phyloP scores from a whole-genome alignment of 2,888 invertebrate species.

The Amaurobius ferox region DNA sequence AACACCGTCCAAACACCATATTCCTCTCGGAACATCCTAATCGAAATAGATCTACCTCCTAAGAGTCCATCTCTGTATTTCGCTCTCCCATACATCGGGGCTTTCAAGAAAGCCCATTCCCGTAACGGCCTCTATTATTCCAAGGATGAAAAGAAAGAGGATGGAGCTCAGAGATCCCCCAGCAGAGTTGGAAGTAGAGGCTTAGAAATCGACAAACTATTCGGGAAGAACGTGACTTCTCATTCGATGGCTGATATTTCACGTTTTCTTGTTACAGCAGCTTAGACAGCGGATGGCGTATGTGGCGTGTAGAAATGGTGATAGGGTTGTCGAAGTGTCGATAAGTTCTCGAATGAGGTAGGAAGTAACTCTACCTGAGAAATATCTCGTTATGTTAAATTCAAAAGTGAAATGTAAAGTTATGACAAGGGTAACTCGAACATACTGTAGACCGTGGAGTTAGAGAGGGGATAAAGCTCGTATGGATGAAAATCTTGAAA shows the following conservation, averaged over 20 bases:
- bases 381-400: too few species aligned
- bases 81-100: not conserved
- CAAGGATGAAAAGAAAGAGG: slow-evolving; percentile 20
- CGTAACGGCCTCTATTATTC: slow-evolving; percentile 22
- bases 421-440: too few species aligned
- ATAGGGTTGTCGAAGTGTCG: too few species aligned
- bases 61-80: not conserved
- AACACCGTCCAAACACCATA: slow-evolving; percentile 35
- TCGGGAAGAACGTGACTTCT: not conserved
- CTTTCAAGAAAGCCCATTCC: not conserved
- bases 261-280: not conserved
- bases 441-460: too few species aligned
- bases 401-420: too few species aligned
- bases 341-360: too few species aligned
- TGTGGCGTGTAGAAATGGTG: too few species aligned
- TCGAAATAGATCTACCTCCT: slow-evolving; percentile 34
- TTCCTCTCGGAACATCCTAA: not conserved
- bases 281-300: too few species aligned
- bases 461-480: too few species aligned
- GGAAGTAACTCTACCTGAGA: too few species aligned
- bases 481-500: too few species aligned
- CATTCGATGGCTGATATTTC: not conserved
- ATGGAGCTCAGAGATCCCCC: not conserved
- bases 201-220: not conserved
- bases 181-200: not conserved